Percentiles rank a stretch among this genome's conserved stretches.
These are phyloP conservation scores for Scolopax bukidnonensis DNA, from an alignment of 2,797 vertebrate species.

Conservation along the genomic window DNA sequence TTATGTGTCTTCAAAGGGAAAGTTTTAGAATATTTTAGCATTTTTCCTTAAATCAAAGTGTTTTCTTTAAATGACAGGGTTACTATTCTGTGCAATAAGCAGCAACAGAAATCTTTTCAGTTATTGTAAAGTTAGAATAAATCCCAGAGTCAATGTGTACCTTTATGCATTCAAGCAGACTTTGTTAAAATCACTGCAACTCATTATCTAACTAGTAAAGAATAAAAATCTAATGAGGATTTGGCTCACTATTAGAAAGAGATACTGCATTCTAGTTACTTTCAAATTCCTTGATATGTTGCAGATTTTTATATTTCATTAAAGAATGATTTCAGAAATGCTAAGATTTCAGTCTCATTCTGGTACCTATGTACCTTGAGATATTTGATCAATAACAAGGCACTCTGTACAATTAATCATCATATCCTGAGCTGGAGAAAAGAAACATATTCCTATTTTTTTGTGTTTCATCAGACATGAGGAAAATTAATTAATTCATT, in stretches of 20 bases:
- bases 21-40: background rate
- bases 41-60: background rate
- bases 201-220: background rate
- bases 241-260: background rate
- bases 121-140: background rate
- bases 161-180: background rate
- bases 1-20: background rate
- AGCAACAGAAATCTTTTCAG: background rate
- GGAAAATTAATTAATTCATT: background rate
- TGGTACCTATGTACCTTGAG: background rate
- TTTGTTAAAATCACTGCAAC: background rate
- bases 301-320: background rate
- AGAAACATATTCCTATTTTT: background rate
- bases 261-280: background rate
- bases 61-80: background rate
- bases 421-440: background rate
- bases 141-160: background rate
- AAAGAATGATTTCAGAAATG: background rate
- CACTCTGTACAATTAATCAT: background rate
- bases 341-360: background rate
- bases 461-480: background rate
- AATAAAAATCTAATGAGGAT: background rate
- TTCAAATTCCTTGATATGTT: background rate
- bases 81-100: background rate
- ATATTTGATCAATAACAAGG: background rate